A percentile compares a stretch with the other conserved stretches of the same genome.
phyloP scores from a whole-genome alignment of 2,888 invertebrate species.

The Agrenia bidenticulata region DNA sequence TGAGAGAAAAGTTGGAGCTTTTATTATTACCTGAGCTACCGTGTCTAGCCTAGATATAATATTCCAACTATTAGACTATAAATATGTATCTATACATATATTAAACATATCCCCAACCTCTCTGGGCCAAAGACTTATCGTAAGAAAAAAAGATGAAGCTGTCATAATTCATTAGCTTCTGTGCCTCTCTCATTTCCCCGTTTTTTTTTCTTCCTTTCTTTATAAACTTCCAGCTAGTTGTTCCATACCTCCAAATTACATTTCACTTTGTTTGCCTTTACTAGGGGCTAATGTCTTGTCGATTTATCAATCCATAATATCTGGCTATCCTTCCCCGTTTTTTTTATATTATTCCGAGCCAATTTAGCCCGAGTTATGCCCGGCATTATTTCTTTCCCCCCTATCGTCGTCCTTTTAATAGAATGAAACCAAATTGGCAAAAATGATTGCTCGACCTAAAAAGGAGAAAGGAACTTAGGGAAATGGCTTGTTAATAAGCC shows the following conservation, averaged over 20 bases:
- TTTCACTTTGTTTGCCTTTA: slow-evolving; percentile 11
- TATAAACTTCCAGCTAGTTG: background rate
- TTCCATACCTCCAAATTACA: slow-evolving; percentile 1
- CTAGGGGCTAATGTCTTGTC: slow-evolving; percentile 15
- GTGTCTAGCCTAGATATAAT: too few relatives aligned
- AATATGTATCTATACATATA: too few relatives aligned
- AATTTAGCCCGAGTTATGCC: too few relatives aligned
- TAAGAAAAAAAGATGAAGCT: background rate
- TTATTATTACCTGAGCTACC: too few relatives aligned
- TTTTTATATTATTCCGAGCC: too few relatives aligned
- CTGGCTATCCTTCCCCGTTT: too few relatives aligned
- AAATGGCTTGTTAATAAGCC: too few relatives aligned
- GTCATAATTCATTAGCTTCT: slow-evolving; percentile 11
- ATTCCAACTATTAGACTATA: too few relatives aligned
- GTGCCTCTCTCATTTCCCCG: slow-evolving; percentile 13
- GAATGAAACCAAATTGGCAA: background rate
- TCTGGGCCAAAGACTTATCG: too few relatives aligned
- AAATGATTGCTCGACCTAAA: background rate
- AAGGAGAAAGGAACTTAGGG: slow-evolving; percentile 1
- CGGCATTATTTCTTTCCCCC: background rate
- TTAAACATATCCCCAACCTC: too few relatives aligned
- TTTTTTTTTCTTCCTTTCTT: background rate
- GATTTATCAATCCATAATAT: slow-evolving; percentile 19
- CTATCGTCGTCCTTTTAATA: background rate
- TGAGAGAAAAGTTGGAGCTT: too few relatives aligned